These are phyloP conservation scores for Monoplex corrugatus DNA, from an alignment of 2,888 invertebrate genomes.

Conservation along the genomic window DNA sequence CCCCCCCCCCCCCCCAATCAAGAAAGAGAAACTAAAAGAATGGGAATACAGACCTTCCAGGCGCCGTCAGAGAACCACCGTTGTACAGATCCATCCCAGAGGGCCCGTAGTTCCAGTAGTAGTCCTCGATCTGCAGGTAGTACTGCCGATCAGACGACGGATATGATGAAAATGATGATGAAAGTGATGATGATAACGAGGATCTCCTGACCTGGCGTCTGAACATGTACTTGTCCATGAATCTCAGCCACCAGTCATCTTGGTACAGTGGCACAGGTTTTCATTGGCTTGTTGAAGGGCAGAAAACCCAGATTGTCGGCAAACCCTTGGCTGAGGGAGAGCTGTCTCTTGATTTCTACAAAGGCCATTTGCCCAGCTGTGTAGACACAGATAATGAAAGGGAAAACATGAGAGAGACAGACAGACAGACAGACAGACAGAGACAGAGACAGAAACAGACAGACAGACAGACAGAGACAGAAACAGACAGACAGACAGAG, in stretches of 20 bases:
- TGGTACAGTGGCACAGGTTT: neutral
- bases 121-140: conserved; percentile 61
- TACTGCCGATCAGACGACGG: conserved; percentile 57
- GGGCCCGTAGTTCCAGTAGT: conserved; percentile 66
- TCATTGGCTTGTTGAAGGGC: neutral
- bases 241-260: neutral
- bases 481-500: no score
- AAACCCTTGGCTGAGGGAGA: neutral
- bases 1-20: no score
- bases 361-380: conserved; percentile 35
- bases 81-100: conserved; percentile 61
- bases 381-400: no score
- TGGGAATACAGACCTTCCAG: conserved; percentile 61
- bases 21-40: no score
- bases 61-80: conserved; percentile 57
- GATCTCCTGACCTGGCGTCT: no score
- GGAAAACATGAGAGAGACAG: no score
- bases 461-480: no score
- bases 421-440: no score
- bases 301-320: neutral
- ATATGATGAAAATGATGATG: no score
- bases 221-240: no score
- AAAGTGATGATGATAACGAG: no score
- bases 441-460: no score
- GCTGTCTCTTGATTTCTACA: neutral